A percentile compares a stretch with the other conserved stretches of the same genome.
Evolutionary conservation across 2,113 vertebrate genomes (phyloP).

Genomic region (Copsychus sechellarum): DNA sequence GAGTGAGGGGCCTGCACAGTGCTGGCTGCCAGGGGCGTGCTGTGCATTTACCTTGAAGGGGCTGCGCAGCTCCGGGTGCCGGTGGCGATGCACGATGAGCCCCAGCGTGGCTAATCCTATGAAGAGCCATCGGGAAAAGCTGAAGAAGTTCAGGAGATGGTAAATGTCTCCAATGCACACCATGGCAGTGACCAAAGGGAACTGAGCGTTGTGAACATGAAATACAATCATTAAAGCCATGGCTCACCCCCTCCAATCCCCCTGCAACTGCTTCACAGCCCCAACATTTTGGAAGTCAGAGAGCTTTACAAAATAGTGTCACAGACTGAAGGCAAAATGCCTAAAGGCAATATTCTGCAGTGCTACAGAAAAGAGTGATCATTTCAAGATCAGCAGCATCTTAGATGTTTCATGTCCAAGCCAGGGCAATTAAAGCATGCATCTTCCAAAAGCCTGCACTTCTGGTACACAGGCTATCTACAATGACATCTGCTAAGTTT

Average conservation of each 20-base stretch:
- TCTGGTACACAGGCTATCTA: not conserved
- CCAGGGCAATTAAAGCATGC: not conserved
- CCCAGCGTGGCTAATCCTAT: constrained; percentile 84
- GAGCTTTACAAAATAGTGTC: not conserved
- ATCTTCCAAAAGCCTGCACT: not conserved
- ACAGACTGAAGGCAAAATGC: not conserved
- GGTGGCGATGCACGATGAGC: constrained; percentile 82
- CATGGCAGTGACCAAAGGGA: constrained; percentile 80
- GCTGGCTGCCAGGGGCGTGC: not conserved
- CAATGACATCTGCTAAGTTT: not conserved
- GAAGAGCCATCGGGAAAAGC: constrained; percentile 89
- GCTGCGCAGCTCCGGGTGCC: constrained; percentile 80
- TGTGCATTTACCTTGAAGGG: constrained; percentile 78
- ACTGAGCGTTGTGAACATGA: constrained; percentile 67
- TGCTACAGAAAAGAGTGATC: not conserved
- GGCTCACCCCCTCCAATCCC: not conserved
- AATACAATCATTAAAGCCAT: not conserved
- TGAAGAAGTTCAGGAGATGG: constrained; percentile 86
- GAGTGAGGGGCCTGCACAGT: not conserved
- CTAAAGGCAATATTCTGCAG: not conserved
- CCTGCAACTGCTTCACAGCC: not conserved
- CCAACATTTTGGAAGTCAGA: not conserved
- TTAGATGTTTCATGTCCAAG: not conserved
- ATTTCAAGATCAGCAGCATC: not conserved
- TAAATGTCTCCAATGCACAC: constrained; percentile 82